phyloP scores from a whole-genome alignment of 2,113 vertebrate genomes.

The Castor canadensis region DNA sequence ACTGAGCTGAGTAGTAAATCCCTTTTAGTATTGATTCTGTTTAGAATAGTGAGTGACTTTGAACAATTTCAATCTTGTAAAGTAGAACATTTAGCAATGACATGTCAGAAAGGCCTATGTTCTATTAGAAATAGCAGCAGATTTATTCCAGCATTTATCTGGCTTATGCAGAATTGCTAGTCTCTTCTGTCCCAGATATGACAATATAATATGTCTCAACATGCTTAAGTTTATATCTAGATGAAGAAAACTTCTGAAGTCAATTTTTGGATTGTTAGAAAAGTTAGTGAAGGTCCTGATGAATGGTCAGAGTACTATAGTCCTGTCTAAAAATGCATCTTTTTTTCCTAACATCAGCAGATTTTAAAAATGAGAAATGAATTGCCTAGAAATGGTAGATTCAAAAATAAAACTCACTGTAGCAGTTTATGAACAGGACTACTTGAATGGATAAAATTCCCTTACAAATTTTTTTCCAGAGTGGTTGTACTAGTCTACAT shows the following conservation, averaged over 20 bases:
- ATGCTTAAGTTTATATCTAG: conserved; percentile 32
- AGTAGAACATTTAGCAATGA: conserved; percentile 59
- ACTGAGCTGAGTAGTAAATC: conserved; percentile 73
- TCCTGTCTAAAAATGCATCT: not conserved
- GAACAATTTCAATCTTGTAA: conserved; percentile 70
- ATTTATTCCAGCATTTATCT: conserved; percentile 50
- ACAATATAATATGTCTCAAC: not conserved
- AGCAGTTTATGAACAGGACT: not conserved
- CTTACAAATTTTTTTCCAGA: too few relatives aligned
- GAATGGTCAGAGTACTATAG: not conserved
- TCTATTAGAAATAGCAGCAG: conserved; percentile 44
- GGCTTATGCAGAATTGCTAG: not conserved
- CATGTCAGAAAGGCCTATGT: conserved; percentile 39
- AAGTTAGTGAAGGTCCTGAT: not conserved
- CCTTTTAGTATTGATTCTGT: conserved; percentile 71
- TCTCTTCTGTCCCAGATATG: not conserved
- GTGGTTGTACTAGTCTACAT: too few relatives aligned
- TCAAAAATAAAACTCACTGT: not conserved
- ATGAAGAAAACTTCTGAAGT: conserved; percentile 20
- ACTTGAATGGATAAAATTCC: not conserved
- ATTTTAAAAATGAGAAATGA: conserved; percentile 43
- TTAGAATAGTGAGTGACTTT: conserved; percentile 60
- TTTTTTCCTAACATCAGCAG: not conserved
- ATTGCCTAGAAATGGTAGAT: not conserved
- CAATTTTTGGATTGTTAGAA: conserved; percentile 49